A percentile compares a stretch with the other conserved stretches of the same genome.
Conservation (phyloP, 1,140 invertebrate species). For the Eciton burchellii region DNA sequence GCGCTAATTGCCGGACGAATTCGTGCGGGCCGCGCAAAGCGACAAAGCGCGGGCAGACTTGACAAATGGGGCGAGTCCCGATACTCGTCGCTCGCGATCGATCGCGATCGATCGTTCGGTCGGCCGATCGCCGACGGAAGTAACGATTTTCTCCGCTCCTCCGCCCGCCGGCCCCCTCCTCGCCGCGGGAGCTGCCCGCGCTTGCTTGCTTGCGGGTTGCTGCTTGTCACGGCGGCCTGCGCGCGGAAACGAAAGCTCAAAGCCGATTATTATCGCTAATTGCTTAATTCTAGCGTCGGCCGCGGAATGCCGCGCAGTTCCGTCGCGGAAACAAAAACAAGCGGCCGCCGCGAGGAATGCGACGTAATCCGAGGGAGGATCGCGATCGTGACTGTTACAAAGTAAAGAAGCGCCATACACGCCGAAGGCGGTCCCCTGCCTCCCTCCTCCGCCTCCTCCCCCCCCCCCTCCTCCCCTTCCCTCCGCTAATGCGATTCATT, state of each 20-base stretch:
- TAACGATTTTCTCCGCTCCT: slow-evolving; percentile 57
- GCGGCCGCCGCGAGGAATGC: neutral
- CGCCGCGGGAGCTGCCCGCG: slow-evolving; percentile 41
- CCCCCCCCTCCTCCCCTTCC: too few species aligned
- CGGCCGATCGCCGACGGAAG: slow-evolving; percentile 43
- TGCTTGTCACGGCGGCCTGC: slow-evolving; percentile 50
- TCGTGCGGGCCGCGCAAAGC: slow-evolving; percentile 3
- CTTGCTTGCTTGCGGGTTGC: too few species aligned
- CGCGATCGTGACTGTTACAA: slow-evolving; percentile 24
- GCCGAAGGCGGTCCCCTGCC: slow-evolving; percentile 7
- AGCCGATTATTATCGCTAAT: slow-evolving; percentile 72
- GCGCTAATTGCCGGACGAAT: slow-evolving; percentile 43
- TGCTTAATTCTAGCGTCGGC: slow-evolving; percentile 57
- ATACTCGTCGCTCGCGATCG: slow-evolving; percentile 22
- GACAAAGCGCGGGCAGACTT: neutral
- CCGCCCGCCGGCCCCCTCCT: too few species aligned
- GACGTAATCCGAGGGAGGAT: slow-evolving; percentile 34
- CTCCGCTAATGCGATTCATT: slow-evolving; percentile 35
- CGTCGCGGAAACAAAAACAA: slow-evolving; percentile 73
- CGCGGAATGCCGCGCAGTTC: slow-evolving; percentile 75
- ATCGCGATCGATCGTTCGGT: slow-evolving; percentile 24
- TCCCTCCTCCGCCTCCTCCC: too few species aligned
- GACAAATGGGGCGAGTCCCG: slow-evolving; percentile 12
- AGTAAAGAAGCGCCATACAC: slow-evolving; percentile 8
- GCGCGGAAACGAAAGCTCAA: slow-evolving; percentile 63